Evolutionary conservation across 1,140 invertebrate species (phyloP).

Genomic region (Drosophila santomea): DNA sequence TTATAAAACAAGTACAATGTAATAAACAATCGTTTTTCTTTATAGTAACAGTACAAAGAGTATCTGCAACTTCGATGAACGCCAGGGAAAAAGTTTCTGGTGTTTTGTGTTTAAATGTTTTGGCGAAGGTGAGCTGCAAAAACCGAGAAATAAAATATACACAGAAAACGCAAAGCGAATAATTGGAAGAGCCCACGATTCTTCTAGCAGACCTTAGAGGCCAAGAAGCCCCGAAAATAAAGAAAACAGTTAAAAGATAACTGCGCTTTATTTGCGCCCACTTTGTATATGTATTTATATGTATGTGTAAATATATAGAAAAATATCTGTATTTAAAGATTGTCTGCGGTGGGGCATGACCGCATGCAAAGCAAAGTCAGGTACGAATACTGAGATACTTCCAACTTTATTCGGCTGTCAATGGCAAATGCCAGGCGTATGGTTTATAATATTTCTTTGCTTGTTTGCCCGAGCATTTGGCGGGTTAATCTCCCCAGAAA

Average conservation of each 20-base stretch:
- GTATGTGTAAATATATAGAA: not conserved
- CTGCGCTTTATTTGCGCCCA: slow-evolving; percentile 65
- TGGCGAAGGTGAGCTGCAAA: slow-evolving; percentile 70
- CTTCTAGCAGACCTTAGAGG: slow-evolving; percentile 61
- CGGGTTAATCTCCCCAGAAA: slow-evolving; percentile 26
- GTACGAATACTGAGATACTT: slow-evolving; percentile 40
- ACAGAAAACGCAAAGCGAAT: slow-evolving; percentile 34
- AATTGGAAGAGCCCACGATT: slow-evolving; percentile 59
- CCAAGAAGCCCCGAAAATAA: slow-evolving; percentile 34
- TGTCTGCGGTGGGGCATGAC: slow-evolving; percentile 60
- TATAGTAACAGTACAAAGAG: not conserved
- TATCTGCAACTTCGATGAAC: not conserved
- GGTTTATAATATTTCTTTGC: slow-evolving; percentile 25
- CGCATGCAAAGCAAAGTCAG: slow-evolving; percentile 63
- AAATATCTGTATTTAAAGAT: slow-evolving; percentile 6
- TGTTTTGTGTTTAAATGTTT: slow-evolving; percentile 42
- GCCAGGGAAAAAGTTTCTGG: slow-evolving; percentile 4
- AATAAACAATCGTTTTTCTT: too few relatives aligned
- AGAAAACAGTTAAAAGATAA: slow-evolving; percentile 63
- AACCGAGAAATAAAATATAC: slow-evolving; percentile 34
- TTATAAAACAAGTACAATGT: too few relatives aligned
- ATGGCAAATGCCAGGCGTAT: slow-evolving; percentile 38
- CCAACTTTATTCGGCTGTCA: slow-evolving; percentile 32
- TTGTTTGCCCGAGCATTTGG: slow-evolving; percentile 43
- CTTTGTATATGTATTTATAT: slow-evolving; percentile 5